Evolutionary conservation across 2,888 invertebrate species (phyloP).

Genomic region (Drosophila kambysellisi): DNA sequence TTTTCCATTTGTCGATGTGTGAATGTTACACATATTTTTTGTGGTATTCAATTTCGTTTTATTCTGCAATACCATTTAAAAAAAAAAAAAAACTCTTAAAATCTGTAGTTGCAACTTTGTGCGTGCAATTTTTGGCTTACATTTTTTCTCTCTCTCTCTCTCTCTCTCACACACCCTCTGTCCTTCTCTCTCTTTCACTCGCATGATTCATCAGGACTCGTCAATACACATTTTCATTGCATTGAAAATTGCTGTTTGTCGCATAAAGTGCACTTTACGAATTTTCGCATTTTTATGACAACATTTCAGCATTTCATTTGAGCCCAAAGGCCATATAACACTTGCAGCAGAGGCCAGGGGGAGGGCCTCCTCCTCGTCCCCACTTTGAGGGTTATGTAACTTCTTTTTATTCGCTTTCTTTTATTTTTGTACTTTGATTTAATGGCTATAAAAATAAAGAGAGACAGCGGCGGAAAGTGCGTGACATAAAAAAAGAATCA

Average conservation of each 20-base stretch:
- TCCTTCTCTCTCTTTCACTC: background rate
- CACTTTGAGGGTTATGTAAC: constrained; percentile 57
- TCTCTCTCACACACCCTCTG: background rate
- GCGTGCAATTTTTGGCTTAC: background rate
- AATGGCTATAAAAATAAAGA: constrained; percentile 67
- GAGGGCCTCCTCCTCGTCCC: background rate
- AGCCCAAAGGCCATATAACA: constrained; percentile 49
- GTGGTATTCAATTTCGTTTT: background rate
- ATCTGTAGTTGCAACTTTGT: constrained; percentile 1
- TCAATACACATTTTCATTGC: constrained; percentile 35
- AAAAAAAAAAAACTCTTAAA: background rate
- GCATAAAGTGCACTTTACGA: constrained; percentile 75
- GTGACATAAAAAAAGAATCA: constrained; percentile 44
- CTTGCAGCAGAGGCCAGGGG: constrained; percentile 6
- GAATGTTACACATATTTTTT: background rate
- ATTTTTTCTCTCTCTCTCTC: background rate
- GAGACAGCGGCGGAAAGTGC: constrained; percentile 10
- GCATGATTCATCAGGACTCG: constrained; percentile 11
- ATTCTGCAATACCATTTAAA: background rate
- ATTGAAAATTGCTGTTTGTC: constrained; percentile 30
- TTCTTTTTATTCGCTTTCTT: constrained; percentile 73
- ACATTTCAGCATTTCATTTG: constrained; percentile 70
- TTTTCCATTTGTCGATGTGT: background rate
- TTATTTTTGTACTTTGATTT: constrained; percentile 78
- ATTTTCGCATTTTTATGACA: constrained; percentile 79